phyloP scores from a whole-genome alignment of 2,113 vertebrate species.

The Diadophis punctatus region DNA sequence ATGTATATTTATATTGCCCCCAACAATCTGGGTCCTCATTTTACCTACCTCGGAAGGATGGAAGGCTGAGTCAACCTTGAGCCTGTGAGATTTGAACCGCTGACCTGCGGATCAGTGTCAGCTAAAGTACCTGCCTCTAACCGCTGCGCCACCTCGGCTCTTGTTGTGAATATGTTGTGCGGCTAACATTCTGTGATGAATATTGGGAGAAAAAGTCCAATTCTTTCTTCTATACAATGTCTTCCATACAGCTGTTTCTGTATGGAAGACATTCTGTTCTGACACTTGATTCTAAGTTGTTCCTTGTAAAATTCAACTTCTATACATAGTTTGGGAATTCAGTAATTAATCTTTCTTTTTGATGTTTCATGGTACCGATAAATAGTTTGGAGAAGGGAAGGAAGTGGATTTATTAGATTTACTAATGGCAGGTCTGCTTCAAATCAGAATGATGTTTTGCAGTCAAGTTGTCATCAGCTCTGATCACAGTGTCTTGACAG shows the following conservation, averaged over 20 bases:
- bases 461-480: neutral
- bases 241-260: neutral
- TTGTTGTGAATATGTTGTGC: neutral
- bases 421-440: neutral
- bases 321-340: neutral
- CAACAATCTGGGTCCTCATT: too few relatives aligned
- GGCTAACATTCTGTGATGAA: neutral
- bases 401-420: neutral
- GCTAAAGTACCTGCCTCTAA: too few relatives aligned
- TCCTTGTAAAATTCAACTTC: neutral
- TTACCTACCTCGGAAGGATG: too few relatives aligned
- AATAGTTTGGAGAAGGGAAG: neutral
- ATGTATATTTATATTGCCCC: too few relatives aligned
- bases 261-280: too few relatives aligned
- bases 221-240: neutral
- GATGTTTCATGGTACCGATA: neutral
- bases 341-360: neutral
- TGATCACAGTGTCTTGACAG: neutral
- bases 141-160: too few relatives aligned
- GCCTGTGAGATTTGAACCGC: too few relatives aligned
- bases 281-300: neutral
- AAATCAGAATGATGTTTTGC: neutral
- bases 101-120: too few relatives aligned
- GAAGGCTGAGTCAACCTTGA: too few relatives aligned
- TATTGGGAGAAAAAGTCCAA: neutral